phyloP scores from a whole-genome alignment of 2,888 invertebrate species.

The Saturnia pavonia region DNA sequence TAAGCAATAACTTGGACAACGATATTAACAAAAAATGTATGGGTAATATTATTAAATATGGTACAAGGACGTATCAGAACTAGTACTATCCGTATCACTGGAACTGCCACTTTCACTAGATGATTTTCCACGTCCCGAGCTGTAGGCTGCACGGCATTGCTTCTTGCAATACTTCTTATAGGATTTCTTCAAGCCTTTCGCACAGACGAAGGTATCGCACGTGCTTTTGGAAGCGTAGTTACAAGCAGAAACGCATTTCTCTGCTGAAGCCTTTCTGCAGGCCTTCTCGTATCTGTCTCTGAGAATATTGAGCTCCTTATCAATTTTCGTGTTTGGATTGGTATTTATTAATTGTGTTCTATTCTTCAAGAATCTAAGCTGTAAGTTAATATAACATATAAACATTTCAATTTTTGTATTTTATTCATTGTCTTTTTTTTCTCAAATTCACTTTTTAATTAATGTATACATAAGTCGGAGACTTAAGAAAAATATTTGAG shows the following conservation, averaged over 20 bases:
- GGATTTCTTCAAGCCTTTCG: slow-evolving; percentile 26
- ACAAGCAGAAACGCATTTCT: slow-evolving; percentile 49
- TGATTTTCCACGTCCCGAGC: neutral
- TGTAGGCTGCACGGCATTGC: slow-evolving; percentile 40
- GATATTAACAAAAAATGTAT: neutral
- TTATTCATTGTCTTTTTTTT: neutral
- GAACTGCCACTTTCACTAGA: slow-evolving; percentile 17
- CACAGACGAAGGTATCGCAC: slow-evolving; percentile 39
- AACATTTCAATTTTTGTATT: neutral
- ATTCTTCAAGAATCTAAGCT: slow-evolving; percentile 20
- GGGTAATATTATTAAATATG: neutral
- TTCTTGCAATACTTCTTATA: slow-evolving; percentile 41
- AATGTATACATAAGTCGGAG: no score
- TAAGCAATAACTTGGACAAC: neutral
- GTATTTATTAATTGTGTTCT: slow-evolving; percentile 11
- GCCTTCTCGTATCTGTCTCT: slow-evolving; percentile 48
- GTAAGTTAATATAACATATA: slow-evolving; percentile 14
- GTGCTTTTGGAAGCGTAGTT: slow-evolving; percentile 27
- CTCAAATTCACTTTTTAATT: no score
- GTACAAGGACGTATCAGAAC: neutral
- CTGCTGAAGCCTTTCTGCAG: slow-evolving; percentile 41
- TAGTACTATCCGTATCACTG: slow-evolving; percentile 19
- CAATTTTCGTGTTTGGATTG: neutral
- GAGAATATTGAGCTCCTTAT: slow-evolving; percentile 36
- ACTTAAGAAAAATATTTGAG: no score